A percentile compares a stretch with the other conserved stretches of the same genome.
phyloP scores from a whole-genome alignment of 1,140 invertebrate species.

The Kradibia gibbosae region DNA sequence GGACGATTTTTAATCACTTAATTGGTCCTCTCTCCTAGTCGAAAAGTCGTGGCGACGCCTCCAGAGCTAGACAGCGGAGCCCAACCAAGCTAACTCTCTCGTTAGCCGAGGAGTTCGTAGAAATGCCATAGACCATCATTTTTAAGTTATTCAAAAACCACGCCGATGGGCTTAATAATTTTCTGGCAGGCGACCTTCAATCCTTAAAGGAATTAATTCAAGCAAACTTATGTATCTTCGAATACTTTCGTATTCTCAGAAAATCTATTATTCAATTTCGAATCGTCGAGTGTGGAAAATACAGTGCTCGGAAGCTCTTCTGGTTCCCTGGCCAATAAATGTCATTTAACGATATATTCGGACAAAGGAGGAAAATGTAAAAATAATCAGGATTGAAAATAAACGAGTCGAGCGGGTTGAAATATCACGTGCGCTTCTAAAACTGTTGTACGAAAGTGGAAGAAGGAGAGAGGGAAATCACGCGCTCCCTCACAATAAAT shows the following conservation, averaged over 20 bases:
- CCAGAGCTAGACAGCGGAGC: not conserved
- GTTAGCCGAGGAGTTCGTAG: too few relatives aligned
- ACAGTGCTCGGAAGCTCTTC: too few relatives aligned
- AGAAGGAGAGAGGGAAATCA: not conserved
- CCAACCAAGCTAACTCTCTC: too few relatives aligned
- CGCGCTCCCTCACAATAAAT: not conserved
- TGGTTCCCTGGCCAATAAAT: not conserved
- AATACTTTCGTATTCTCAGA: not conserved
- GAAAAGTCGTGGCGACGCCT: not conserved
- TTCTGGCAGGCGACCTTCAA: not conserved
- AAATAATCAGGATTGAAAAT: not conserved
- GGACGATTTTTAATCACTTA: not conserved
- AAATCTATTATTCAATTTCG: not conserved
- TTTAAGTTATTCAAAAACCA: not conserved
- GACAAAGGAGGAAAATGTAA: not conserved
- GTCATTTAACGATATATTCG: not conserved
- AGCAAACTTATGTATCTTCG: not conserved
- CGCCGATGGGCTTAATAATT: not conserved
- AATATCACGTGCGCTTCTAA: not conserved
- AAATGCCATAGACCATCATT: constrained; percentile 1
- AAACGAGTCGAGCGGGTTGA: not conserved
- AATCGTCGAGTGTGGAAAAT: too few relatives aligned
- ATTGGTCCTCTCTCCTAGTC: not conserved
- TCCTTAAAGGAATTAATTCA: not conserved
- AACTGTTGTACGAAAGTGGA: not conserved